phyloP scores from a whole-genome alignment of 2,113 vertebrate species.

The Rhodinocichla rosea region DNA sequence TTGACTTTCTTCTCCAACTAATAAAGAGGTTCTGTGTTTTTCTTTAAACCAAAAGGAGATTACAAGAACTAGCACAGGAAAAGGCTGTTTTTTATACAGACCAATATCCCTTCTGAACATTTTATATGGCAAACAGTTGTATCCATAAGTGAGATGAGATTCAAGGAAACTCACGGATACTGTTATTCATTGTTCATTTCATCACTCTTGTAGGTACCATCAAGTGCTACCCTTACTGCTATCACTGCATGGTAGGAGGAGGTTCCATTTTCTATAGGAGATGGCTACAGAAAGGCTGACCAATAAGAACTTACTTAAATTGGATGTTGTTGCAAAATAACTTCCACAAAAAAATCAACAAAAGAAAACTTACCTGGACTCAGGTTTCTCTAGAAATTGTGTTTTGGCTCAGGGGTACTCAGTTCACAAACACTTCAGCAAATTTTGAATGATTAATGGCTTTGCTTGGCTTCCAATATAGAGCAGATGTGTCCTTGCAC shows the following conservation, averaged over 20 bases:
- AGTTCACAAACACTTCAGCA: background rate
- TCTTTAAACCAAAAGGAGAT: background rate
- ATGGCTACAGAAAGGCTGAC: background rate
- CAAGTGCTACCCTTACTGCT: background rate
- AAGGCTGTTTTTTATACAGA: background rate
- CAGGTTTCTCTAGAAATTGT: background rate
- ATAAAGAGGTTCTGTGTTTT: background rate
- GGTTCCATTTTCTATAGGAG: background rate
- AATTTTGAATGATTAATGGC: background rate
- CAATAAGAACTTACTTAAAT: background rate
- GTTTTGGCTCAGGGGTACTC: background rate
- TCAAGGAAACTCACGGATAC: background rate
- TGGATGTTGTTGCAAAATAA: background rate
- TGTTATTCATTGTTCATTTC: background rate
- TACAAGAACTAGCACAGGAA: background rate
- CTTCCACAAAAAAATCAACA: background rate
- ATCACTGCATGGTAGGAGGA: background rate
- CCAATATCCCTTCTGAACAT: background rate
- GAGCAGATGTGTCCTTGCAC: background rate
- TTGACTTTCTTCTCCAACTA: constrained; percentile 30
- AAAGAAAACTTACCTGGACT: background rate
- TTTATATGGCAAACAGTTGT: background rate
- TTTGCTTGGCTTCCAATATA: background rate
- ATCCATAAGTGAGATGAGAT: background rate
- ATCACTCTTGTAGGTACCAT: background rate